These are phyloP conservation scores for Apamea epomidion DNA, from an alignment of 2,888 invertebrate genomes.

Conservation along the genomic window DNA sequence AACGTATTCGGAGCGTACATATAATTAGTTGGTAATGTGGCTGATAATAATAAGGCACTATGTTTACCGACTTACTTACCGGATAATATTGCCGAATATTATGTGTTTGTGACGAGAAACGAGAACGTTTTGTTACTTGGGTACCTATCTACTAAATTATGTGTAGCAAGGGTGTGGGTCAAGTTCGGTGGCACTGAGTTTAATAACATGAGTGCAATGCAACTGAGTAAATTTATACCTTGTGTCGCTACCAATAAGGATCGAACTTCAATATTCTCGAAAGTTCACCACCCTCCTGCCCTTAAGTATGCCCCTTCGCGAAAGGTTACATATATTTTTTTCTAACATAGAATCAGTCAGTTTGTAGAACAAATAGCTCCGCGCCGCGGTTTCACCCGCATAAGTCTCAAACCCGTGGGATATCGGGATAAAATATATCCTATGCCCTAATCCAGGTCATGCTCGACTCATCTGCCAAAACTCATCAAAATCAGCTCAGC, in stretches of 20 bases:
- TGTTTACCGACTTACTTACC: neutral
- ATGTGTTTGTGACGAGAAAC: neutral
- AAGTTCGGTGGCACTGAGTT: constrained; percentile 30
- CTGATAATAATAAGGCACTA: neutral
- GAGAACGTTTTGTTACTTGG: neutral
- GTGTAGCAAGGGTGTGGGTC: constrained; percentile 20
- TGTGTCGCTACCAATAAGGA: neutral
- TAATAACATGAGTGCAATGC: neutral
- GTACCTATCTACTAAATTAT: constrained; percentile 12
- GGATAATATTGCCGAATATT: constrained; percentile 9
- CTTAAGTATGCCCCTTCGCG: neutral
- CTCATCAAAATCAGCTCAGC: neutral
- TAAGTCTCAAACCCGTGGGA: neutral
- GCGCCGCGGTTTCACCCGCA: neutral
- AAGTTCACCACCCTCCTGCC: neutral
- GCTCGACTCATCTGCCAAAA: neutral
- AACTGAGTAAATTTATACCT: neutral
- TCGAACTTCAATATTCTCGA: neutral
- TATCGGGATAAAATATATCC: neutral
- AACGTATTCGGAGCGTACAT: neutral
- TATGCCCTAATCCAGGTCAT: too few species aligned
- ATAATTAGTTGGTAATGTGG: constrained; percentile 24
- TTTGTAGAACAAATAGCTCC: neutral
- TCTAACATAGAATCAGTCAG: neutral
- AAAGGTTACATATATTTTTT: neutral